phyloP scores from a whole-genome alignment of 2,797 vertebrate species.

The Selene dorsalis region DNA sequence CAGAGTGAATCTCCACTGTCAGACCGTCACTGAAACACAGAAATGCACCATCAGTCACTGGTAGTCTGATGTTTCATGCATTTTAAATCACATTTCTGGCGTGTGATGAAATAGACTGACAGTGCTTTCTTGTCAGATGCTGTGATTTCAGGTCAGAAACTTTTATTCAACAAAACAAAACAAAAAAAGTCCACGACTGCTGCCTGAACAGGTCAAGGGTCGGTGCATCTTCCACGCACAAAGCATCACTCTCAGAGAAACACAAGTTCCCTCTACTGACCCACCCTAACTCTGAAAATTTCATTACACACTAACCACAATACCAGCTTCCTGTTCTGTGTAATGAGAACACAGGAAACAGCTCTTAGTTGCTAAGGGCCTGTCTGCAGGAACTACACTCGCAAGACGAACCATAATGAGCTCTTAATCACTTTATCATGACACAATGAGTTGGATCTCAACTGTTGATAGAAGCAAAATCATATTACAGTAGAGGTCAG shows the following conservation, averaged over 20 bases:
- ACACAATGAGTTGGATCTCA: not conserved
- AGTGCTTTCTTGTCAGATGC: not conserved
- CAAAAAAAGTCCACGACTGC: not conserved
- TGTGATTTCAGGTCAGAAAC: not conserved
- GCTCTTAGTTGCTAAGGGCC: slow-evolving; percentile 17
- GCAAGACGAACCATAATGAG: not conserved
- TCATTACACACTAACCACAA: too few relatives aligned
- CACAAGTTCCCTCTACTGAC: not conserved
- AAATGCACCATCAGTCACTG: not conserved
- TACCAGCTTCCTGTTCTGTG: slow-evolving; percentile 46
- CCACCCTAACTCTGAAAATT: not conserved
- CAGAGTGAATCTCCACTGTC: not conserved
- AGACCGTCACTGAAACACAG: not conserved
- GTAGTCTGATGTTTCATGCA: fast-evolving
- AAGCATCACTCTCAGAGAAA: not conserved
- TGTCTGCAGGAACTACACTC: slow-evolving; percentile 16
- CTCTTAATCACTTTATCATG: not conserved
- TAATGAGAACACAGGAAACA: slow-evolving; percentile 46
- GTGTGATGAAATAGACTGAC: not conserved
- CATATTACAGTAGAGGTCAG: not conserved
- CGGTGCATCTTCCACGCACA: not conserved
- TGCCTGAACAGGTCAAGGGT: not conserved
- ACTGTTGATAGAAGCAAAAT: too few relatives aligned
- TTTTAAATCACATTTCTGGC: not conserved
- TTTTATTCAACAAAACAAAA: too few relatives aligned